A percentile compares a stretch with the other conserved stretches of the same genome.
Conservation (phyloP, 2,113 vertebrate genomes). For the Dasyurus viverrinus region DNA sequence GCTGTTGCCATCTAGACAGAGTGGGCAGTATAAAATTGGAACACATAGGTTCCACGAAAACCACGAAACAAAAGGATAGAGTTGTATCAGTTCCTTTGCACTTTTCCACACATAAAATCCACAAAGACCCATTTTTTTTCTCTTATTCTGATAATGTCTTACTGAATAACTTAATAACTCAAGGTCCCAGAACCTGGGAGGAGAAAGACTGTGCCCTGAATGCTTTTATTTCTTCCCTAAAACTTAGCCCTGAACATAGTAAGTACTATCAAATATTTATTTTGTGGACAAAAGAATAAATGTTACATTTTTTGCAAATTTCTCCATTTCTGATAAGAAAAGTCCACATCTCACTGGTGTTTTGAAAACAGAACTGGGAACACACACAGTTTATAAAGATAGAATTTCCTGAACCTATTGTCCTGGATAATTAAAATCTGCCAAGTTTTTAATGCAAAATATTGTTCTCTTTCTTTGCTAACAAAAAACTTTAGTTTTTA, state of each 20-base stretch:
- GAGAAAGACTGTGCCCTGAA: not conserved
- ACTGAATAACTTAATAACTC: not conserved
- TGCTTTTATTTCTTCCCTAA: not conserved
- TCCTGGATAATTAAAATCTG: slow-evolving; percentile 29
- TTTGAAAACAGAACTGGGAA: not conserved
- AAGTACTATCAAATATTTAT: not conserved
- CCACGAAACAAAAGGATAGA: not conserved
- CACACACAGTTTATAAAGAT: slow-evolving; percentile 24
- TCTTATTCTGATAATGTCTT: not conserved
- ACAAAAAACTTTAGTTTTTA: slow-evolving; percentile 39
- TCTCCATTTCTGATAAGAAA: not conserved
- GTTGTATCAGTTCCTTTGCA: not conserved
- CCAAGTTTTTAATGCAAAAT: slow-evolving; percentile 45
- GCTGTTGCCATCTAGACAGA: not conserved
- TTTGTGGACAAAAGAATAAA: not conserved
- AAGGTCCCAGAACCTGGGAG: not conserved
- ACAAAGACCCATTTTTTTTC: not conserved
- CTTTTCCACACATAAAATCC: not conserved
- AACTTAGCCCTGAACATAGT: slow-evolving; percentile 15
- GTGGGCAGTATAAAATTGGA: not conserved
- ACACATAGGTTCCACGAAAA: not conserved
- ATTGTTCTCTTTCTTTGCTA: slow-evolving; percentile 39
- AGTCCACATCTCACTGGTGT: slow-evolving; percentile 23
- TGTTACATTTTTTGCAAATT: slow-evolving; percentile 4
- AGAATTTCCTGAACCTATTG: slow-evolving; percentile 40